phyloP scores from a whole-genome alignment of 1,140 invertebrate genomes.

The Pseudomyrmex concolor region DNA sequence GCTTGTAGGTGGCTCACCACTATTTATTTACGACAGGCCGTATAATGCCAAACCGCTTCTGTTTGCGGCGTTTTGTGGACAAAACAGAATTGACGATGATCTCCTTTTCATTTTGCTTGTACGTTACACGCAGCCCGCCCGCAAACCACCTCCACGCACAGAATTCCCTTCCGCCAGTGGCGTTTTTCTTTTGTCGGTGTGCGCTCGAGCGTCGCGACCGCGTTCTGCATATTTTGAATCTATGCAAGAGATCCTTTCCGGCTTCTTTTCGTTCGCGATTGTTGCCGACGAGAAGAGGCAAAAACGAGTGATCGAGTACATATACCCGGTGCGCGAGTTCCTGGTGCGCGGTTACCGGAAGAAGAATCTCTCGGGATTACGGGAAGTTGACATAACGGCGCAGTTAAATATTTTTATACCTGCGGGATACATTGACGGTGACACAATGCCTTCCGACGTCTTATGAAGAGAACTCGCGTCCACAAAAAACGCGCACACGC shows the following conservation, averaged over 20 bases:
- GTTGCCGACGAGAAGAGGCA: neutral
- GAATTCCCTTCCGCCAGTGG: constrained; percentile 53
- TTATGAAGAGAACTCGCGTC: constrained; percentile 27
- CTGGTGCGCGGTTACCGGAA: constrained; percentile 62
- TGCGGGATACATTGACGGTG: constrained; percentile 30
- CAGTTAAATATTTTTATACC: constrained; percentile 75
- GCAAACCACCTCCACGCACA: constrained; percentile 49
- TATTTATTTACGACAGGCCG: constrained; percentile 59
- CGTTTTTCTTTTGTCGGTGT: constrained; percentile 70
- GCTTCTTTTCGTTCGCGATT: constrained; percentile 18
- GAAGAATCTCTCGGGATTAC: constrained; percentile 54
- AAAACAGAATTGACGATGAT: constrained; percentile 70
- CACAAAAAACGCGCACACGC: constrained; percentile 37
- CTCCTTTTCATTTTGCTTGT: constrained; percentile 58
- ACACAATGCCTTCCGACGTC: constrained; percentile 44
- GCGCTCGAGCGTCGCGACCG: constrained; percentile 65
- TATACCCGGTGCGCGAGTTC: constrained; percentile 34
- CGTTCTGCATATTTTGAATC: constrained; percentile 76
- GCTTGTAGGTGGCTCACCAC: constrained; percentile 66
- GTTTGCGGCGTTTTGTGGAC: constrained; percentile 68
- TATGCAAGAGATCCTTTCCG: constrained; percentile 40
- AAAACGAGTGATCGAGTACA: constrained; percentile 60
- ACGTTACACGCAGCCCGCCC: constrained; percentile 48
- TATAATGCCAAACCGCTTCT: constrained; percentile 67
- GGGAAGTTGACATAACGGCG: constrained; percentile 68